These are phyloP conservation scores for Varanus komodoensis DNA, from an alignment of 2,113 vertebrate genomes.

Conservation along the genomic window DNA sequence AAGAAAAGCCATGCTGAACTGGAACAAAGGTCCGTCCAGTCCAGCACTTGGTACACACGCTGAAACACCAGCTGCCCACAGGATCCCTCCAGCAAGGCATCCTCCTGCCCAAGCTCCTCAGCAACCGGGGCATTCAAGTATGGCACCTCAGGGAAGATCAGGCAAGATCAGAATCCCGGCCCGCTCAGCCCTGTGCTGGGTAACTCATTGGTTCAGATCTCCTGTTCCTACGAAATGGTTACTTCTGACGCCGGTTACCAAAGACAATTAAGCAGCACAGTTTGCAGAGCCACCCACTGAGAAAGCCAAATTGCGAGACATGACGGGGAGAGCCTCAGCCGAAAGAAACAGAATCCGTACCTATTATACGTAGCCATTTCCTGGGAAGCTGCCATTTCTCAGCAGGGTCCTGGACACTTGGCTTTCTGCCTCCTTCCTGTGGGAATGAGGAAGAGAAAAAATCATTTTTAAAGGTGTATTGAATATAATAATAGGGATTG, in stretches of 20 bases:
- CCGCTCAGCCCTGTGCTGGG: too few species aligned
- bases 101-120: too few species aligned
- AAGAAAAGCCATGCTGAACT: too few species aligned
- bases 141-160: too few species aligned
- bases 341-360: constrained; percentile 67
- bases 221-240: background rate
- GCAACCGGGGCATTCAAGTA: too few species aligned
- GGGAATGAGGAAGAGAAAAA: background rate
- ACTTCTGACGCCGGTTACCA: background rate
- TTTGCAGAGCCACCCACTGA: background rate
- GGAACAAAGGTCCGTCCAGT: too few species aligned
- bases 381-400: constrained; percentile 69
- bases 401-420: constrained; percentile 65
- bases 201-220: background rate
- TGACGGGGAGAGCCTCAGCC: constrained; percentile 27
- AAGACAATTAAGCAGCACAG: background rate
- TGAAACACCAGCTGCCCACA: too few species aligned
- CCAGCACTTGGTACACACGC: too few species aligned
- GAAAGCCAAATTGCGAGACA: background rate
- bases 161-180: too few species aligned
- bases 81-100: too few species aligned
- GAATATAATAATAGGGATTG: background rate
- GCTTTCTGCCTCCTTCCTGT: constrained; percentile 70
- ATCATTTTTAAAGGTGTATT: constrained; percentile 25
- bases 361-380: constrained; percentile 73